phyloP scores from a whole-genome alignment of 2,797 vertebrate genomes.

The Somateria mollissima region DNA sequence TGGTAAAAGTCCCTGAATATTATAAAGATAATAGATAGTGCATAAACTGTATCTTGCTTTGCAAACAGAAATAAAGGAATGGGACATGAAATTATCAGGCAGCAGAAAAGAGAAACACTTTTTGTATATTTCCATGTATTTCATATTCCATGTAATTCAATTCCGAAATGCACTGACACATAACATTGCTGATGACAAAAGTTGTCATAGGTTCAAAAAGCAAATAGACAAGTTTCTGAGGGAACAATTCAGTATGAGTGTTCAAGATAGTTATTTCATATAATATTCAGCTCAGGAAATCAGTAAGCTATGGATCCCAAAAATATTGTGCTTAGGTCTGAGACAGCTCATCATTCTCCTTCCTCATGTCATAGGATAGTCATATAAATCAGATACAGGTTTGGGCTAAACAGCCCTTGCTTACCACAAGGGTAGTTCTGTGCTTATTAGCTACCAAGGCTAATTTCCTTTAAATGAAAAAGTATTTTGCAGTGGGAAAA shows the following conservation, averaged over 20 bases:
- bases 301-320: not conserved
- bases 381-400: not conserved
- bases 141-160: not conserved
- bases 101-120: not conserved
- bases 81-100: not conserved
- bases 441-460: no score
- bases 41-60: not conserved
- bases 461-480: not conserved
- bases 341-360: not conserved
- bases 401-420: not conserved
- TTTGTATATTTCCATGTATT: fast-evolving
- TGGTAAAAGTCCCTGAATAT: fast-evolving
- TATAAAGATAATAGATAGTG: not conserved
- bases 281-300: not conserved
- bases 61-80: not conserved
- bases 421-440: not conserved
- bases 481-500: not conserved
- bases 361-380: not conserved
- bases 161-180: not conserved
- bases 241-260: fast-evolving
- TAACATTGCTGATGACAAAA: not conserved
- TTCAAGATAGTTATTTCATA: fast-evolving
- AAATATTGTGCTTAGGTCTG: not conserved
- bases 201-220: not conserved
- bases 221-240: not conserved